Evolutionary conservation across 2,113 vertebrate genomes (phyloP), one percentile per base, ranked within the genome.

Genomic region (Motacilla tschutschensis): DNA sequence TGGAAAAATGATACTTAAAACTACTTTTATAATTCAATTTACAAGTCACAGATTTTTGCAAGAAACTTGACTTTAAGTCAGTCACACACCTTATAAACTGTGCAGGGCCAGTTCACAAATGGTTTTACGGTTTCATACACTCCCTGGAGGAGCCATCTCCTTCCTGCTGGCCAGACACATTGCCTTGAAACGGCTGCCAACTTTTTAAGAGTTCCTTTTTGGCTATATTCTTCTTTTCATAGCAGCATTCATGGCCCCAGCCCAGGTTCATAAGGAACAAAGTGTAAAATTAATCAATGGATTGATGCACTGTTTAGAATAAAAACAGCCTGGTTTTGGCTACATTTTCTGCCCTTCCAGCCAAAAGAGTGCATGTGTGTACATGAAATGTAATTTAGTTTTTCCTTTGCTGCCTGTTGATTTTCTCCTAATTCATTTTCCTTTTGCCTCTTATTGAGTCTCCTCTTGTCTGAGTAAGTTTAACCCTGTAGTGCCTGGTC

Each of bases 361-460:
- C 92, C 90, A 97, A 95, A 91, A 84, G 83, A 94, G 85, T 87
- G 86, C 90, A 94, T 93, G 77, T 94, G 80, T 93, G 76, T 90
- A 63, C 90, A 88, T 92, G 91, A 91, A 95, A 93, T 59, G 79
- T 81, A 95, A 88, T 95, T 96, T 94, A 86, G 82, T 91, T 94
- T 97, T 96, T 95, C 70, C 81, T 95, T 92, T 92, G 67, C 79
- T 91, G 82, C 86, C 75, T 96, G 91, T 88, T 94, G 88, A 87
- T 93, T 96, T 94, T 95, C 63, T 71, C 91, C 74, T 94, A 94
- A 94, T 96, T 95, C 64, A 48, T 94, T 96, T 97, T 93, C 91
- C 80, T 90, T 91, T 95, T 93, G 57, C 58, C 44, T 96, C 89
- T 79, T 80, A 66, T 54, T 87, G 93, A 70, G 77, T 88, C 93